Evolutionary conservation across 2,113 vertebrate genomes (phyloP).

Genomic region (Plecturocebus donacophilus): DNA sequence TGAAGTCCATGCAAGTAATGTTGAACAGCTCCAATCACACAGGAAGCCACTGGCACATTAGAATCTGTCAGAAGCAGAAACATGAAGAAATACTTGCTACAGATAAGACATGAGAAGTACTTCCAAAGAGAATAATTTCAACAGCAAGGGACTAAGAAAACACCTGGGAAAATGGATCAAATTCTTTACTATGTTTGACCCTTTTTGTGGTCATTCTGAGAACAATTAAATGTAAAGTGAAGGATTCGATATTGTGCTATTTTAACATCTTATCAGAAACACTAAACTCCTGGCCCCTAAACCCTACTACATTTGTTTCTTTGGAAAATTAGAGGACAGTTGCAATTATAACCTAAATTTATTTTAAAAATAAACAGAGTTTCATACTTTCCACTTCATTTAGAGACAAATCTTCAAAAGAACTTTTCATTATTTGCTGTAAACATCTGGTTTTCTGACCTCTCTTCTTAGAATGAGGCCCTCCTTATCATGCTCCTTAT

Average conservation of each 20-base stretch:
- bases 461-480: background rate
- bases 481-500: background rate
- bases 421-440: background rate
- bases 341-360: background rate
- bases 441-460: background rate
- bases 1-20: background rate
- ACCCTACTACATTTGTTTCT: background rate
- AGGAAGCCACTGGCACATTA: background rate
- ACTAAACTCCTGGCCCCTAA: background rate
- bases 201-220: background rate
- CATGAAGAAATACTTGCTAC: background rate
- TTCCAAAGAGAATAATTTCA: background rate
- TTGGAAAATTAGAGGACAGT: background rate
- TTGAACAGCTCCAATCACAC: background rate
- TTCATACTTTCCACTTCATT: background rate
- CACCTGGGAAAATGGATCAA: background rate
- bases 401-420: background rate
- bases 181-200: background rate
- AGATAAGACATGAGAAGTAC: background rate
- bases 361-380: background rate
- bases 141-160: background rate
- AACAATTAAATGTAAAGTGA: background rate
- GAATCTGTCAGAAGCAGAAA: background rate
- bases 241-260: background rate
- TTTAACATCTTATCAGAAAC: slow-evolving; percentile 15